These are phyloP conservation scores for Enteromius unitaeniatus DNA, from an alignment of 2,797 vertebrate genomes.

Conservation along the genomic window DNA sequence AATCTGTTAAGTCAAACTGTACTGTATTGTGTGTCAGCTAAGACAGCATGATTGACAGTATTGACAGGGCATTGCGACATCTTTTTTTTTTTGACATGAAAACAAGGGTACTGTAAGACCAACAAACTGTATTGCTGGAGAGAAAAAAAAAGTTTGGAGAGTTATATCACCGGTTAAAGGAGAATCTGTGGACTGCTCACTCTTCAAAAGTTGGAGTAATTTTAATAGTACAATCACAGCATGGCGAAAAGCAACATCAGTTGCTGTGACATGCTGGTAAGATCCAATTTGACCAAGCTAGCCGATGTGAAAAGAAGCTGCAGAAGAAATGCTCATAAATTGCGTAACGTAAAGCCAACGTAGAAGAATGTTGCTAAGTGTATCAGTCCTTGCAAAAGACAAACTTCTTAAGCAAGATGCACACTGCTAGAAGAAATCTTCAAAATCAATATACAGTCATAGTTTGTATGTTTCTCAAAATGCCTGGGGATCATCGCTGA, in stretches of 20 bases:
- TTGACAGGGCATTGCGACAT: background rate
- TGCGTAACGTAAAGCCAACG: background rate
- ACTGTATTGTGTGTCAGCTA: background rate
- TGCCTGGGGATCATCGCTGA: conserved; percentile 47
- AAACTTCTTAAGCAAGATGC: background rate
- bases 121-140: background rate
- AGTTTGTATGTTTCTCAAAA: conserved; percentile 21
- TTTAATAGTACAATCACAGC: background rate
- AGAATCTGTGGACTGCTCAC: background rate
- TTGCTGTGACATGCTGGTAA: background rate
- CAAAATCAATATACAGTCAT: conserved; percentile 45
- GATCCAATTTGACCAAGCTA: conserved; percentile 1
- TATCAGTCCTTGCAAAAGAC: background rate
- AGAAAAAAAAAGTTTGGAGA: background rate
- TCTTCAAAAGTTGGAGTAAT: background rate
- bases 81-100: background rate
- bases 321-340: background rate
- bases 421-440: conserved; percentile 17
- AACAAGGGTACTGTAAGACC: background rate
- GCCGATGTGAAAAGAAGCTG: background rate
- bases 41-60: background rate
- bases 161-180: background rate
- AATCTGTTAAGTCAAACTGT: background rate
- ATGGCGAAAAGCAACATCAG: background rate
- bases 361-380: background rate